Evolutionary conservation across 2,888 invertebrate genomes (phyloP), one percentile per base, ranked within the genome.

Genomic region (Camponotus fellah): DNA sequence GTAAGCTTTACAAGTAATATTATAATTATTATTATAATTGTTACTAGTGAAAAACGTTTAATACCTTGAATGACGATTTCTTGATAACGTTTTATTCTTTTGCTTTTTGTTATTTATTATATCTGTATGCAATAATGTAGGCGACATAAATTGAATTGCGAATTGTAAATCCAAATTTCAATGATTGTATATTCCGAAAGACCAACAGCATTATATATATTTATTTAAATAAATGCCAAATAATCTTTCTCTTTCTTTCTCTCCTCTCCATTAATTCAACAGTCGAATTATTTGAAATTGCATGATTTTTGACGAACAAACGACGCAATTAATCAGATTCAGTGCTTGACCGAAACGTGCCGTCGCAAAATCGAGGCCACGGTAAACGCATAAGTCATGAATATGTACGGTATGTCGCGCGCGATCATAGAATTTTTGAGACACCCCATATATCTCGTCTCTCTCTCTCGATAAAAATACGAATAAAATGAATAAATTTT

Each of bases 271-370:
- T 80, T 71, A 71, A 79, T 80, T 71, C 71, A 46, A 62, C 60
- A 46, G 34, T 17, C 46, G 37, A 80, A 71, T 71, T 80, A 60
- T 26, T 46, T 37, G 60, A 37, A 80, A 71, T 46, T 60, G 46
- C 71, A 46, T 80, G 71, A 80, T 80, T 80, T 71, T 79, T 79
- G 77, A 79, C 71, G 71, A 71, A 80, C 79, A 60, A 71, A 71
- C 79, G 68, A 40, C 40, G 60, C 71, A 49, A 71, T 80, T 60
- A 71, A 80, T 80, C 79, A 71, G 14, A 71, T 60, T 62, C 71
- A 26, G 46, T 79, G 79, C 79, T 80, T 71, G 79, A 71, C 71
- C 60, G 79, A 71, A 80, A 80, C 79, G 71, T 80, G 71, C 43
- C 71, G 71, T 71, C 46, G 79, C 79, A 80, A 80, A 77, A 80